Evolutionary conservation across 2,888 invertebrate genomes (phyloP).

Genomic region (Mesorhabditis spiculigera): DNA sequence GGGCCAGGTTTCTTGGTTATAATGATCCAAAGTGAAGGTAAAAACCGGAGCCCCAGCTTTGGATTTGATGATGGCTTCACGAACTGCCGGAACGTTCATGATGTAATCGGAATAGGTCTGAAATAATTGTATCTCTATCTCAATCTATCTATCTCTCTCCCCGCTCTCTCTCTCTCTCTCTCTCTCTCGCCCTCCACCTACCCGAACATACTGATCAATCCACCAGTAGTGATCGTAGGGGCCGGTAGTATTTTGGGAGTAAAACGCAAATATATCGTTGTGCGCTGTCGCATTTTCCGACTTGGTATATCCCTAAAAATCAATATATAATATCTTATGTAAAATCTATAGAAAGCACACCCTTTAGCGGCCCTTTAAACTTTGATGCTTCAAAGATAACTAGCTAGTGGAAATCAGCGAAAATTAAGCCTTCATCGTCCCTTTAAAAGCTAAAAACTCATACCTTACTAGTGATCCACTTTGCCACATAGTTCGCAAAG

Average conservation of each 20-base stretch:
- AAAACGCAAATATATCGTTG: neutral
- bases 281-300: neutral
- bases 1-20: neutral
- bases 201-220: constrained; percentile 4
- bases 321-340: no score
- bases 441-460: neutral
- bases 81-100: neutral
- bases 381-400: no score
- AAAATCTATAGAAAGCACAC: no score
- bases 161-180: no score
- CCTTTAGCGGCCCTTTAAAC: no score
- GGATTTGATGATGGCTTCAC: neutral
- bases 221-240: neutral
- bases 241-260: constrained; percentile 4
- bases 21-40: neutral
- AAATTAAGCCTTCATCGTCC: neutral
- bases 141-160: no score
- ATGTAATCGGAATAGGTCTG: neutral
- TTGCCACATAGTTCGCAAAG: constrained; percentile 1
- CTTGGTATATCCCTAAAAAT: neutral
- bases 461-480: neutral
- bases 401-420: no score
- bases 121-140: no score
- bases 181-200: neutral
- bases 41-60: neutral